A percentile compares a stretch with the other conserved stretches of the same genome.
Evolutionary conservation across 2,888 invertebrate genomes (phyloP).

Genomic region (Sphaeridia pumilis): DNA sequence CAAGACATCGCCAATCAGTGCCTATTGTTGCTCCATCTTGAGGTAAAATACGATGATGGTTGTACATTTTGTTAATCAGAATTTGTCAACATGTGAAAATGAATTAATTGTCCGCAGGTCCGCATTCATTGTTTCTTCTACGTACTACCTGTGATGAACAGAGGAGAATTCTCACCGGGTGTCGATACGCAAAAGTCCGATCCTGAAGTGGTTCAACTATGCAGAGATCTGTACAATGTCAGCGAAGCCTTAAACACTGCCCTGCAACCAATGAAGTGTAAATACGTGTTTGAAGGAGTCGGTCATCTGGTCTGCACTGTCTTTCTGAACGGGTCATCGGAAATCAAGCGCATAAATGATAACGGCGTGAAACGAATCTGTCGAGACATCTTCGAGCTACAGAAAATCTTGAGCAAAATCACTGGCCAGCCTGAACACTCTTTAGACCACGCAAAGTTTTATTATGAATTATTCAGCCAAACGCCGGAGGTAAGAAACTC

Average conservation of each 20-base stretch:
- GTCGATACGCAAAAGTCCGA: conserved; percentile 66
- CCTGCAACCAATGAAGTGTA: conserved; percentile 63
- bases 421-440: conserved; percentile 69
- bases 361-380: conserved; percentile 73
- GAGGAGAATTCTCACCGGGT: conserved; percentile 42
- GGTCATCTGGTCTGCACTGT: conserved; percentile 70
- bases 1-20: conserved; percentile 84
- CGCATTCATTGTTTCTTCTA: conserved; percentile 94
- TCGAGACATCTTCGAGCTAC: conserved; percentile 69
- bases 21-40: conserved; percentile 79
- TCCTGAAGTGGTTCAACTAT: conserved; percentile 62
- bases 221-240: conserved; percentile 61
- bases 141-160: conserved; percentile 51
- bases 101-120: conserved; percentile 45
- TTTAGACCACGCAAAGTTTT: conserved; percentile 76
- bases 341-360: conserved; percentile 66
- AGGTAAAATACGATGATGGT: conserved; percentile 46
- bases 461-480: conserved; percentile 72
- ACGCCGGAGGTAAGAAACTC: conserved; percentile 56
- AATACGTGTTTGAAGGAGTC: conserved; percentile 79
- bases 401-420: conserved; percentile 73
- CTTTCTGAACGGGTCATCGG: conserved; percentile 66
- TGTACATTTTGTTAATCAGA: neutral
- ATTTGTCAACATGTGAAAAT: neutral
- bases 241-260: conserved; percentile 65